These are phyloP conservation scores for Macquaria australasica DNA, from an alignment of 2,113 vertebrate species.

Conservation along the genomic window DNA sequence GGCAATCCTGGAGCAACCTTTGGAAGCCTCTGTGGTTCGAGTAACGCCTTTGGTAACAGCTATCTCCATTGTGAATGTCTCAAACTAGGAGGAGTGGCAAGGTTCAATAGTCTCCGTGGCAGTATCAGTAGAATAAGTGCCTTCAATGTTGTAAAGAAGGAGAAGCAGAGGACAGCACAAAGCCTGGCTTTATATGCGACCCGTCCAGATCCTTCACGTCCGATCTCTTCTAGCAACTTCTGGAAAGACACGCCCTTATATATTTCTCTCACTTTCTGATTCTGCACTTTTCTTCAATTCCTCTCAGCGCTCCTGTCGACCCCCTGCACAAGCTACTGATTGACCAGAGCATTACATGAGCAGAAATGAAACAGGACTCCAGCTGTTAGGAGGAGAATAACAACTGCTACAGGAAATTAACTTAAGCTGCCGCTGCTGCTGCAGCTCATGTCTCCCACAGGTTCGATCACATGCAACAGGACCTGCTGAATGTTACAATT, in stretches of 20 bases:
- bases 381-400: constrained; percentile 69
- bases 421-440: constrained; percentile 50
- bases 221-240: constrained; percentile 36
- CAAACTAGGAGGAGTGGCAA: not conserved
- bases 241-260: constrained; percentile 29
- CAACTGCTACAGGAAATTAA: constrained; percentile 74
- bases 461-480: constrained; percentile 41
- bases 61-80: constrained; percentile 57
- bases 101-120: not conserved
- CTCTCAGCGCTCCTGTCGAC: not conserved
- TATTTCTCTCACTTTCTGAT: constrained; percentile 39
- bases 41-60: not conserved
- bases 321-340: constrained; percentile 61
- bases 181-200: constrained; percentile 35
- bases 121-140: not conserved
- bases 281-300: not conserved
- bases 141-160: not conserved
- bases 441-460: constrained; percentile 40
- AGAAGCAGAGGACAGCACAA: not conserved
- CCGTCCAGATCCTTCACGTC: not conserved
- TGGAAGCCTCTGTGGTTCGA: constrained; percentile 7
- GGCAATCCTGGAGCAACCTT: constrained; percentile 7
- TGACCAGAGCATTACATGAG: constrained; percentile 45
- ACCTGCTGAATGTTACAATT: constrained; percentile 35
- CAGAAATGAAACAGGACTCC: constrained; percentile 55